Conservation (phyloP, 2,113 vertebrate species). For the Grammomys surdaster region DNA sequence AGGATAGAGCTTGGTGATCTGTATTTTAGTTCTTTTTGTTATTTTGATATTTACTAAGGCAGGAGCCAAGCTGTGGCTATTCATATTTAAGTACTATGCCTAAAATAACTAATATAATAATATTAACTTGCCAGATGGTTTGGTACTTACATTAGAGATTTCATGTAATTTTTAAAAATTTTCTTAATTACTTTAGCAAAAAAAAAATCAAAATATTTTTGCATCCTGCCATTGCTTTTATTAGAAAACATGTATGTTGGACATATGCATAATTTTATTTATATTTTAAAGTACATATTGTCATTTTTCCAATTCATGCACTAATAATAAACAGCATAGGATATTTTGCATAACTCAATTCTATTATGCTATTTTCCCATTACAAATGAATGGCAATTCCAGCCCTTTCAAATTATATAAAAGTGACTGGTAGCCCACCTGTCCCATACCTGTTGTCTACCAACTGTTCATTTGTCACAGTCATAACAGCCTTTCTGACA, state of each 20-base stretch:
- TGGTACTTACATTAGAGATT: neutral
- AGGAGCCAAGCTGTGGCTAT: neutral
- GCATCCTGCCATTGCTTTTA: neutral
- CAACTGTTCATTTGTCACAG: constrained; percentile 51
- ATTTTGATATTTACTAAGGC: neutral
- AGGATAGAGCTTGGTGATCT: neutral
- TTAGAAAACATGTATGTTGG: neutral
- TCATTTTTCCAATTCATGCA: neutral
- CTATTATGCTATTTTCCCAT: neutral
- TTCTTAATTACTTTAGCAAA: constrained; percentile 24
- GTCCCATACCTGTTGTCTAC: constrained; percentile 55
- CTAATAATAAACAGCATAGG: constrained; percentile 1
- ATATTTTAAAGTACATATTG: neutral
- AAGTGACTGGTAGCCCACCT: constrained; percentile 52
- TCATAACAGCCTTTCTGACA: constrained; percentile 26
- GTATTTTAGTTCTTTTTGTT: neutral
- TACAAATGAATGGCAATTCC: constrained; percentile 14
- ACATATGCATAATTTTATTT: constrained; percentile 38
- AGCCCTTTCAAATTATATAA: constrained; percentile 35
- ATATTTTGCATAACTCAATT: constrained; percentile 21
- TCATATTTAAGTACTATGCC: neutral
- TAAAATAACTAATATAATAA: neutral
- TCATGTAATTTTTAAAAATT: constrained; percentile 31
- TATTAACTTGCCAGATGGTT: neutral
- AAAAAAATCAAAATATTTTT: neutral